Base-by-base conservation (phyloP, 2,888 invertebrate genomes). In the Diogma glabrata region DNA sequence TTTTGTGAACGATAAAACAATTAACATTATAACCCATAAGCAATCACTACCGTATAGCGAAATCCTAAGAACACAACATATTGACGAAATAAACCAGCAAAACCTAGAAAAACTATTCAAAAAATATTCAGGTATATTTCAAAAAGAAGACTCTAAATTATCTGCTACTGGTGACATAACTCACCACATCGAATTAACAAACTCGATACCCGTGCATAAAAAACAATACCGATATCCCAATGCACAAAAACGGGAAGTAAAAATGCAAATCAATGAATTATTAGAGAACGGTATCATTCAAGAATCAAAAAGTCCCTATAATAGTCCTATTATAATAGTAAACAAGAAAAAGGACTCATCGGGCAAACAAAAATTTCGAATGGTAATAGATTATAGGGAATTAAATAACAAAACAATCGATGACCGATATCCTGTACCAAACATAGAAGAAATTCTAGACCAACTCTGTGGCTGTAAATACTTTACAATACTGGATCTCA, bases 401-500 rank as follows among this genome's bases (percentile, higher is more conserved):
- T 28, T 47, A 28, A 47, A 28, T 17, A 8, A 16, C 2, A 14
- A 26, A 17, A 47, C 47, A 10, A 14, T n/a, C n/a, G n/a, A n/a
- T n/a, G n/a, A n/a, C n/a, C n/a, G n/a, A n/a, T n/a, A n/a, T n/a
- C n/a, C n/a, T 30, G 17, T 24, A 16, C 14, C 24, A 47, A 7
- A 22, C 5, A 47, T 47, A 3, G 47, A 47, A 12, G 47, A 47
- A 24, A 12, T 47, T 5, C n/a, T 47, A 17, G 28, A 47, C 16
- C 22, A 26, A 23, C 16, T 51, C 14, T 22, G 26, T 26, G 28
- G 30, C n/a, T 46, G 33, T 9, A 47, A 47, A 9, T 51, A 47
- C 23, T 51, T 51, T 17, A 46, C 46, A 10, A 30, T 46, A 10
- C n/a, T 50, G n/a, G 40, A 28, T n/a, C 22, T 48, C 3, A 48